These are phyloP conservation scores for Alethe diademata DNA, from an alignment of 2,113 vertebrate species.

Conservation along the genomic window DNA sequence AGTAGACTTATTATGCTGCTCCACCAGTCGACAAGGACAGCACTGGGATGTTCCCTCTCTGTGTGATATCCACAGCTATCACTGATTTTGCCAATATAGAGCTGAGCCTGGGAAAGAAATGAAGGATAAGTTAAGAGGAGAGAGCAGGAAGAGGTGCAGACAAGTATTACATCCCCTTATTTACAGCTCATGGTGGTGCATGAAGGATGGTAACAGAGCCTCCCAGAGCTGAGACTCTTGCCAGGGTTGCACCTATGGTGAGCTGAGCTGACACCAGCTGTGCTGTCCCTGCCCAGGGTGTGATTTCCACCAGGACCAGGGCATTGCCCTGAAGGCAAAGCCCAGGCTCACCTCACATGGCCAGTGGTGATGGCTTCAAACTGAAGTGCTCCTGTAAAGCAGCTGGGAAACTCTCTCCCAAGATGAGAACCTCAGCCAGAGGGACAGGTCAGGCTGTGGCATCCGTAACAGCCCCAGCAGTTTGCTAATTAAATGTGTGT, in stretches of 20 bases:
- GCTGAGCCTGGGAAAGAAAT: background rate
- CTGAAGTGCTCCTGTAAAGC: background rate
- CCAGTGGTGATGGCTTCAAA: background rate
- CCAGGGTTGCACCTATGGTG: background rate
- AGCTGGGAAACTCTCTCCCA: background rate
- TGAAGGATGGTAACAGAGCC: background rate
- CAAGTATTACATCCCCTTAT: background rate
- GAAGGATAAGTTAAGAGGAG: background rate
- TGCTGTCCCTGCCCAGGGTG: background rate
- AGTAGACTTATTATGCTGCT: background rate
- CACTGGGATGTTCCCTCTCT: background rate
- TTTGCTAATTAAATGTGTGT: background rate
- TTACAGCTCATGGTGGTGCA: background rate
- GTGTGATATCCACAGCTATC: background rate
- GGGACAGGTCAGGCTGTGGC: background rate
- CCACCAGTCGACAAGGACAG: background rate
- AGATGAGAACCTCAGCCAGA: background rate
- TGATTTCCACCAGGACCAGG: background rate
- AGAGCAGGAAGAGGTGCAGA: background rate
- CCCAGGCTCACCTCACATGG: rapidly evolving
- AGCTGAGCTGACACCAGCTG: background rate
- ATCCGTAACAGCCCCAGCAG: background rate
- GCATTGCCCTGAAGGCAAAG: background rate
- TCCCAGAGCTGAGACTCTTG: background rate
- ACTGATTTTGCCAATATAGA: background rate